Percentiles rank a stretch among this genome's conserved stretches.
These are phyloP conservation scores for Hydrophis major DNA, from an alignment of 2,797 vertebrate species.

Conservation along the genomic window DNA sequence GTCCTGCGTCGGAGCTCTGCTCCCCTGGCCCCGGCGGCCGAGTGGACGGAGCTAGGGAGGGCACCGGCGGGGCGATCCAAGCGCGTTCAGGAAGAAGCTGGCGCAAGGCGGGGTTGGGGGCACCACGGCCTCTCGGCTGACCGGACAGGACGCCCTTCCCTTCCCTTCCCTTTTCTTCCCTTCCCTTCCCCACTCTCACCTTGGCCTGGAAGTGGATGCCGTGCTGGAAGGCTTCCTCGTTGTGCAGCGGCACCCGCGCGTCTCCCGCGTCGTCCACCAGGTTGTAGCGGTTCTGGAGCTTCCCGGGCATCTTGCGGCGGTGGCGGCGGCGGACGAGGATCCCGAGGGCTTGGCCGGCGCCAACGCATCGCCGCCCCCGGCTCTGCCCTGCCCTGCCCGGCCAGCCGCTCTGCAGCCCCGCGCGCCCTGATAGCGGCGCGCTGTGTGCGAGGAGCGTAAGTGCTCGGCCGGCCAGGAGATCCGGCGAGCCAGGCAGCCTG, in stretches of 20 bases:
- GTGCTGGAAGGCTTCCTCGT: constrained; percentile 89
- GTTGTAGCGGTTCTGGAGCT: constrained; percentile 85
- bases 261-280: constrained; percentile 90
- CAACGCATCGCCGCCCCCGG: not conserved
- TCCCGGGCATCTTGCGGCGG: constrained; percentile 74
- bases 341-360: not conserved
- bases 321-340: not conserved
- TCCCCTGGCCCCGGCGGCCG: not conserved
- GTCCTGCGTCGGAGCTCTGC: not conserved
- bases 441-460: not conserved
- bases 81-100: no score
- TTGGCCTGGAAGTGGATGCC: constrained; percentile 91
- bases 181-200: constrained; percentile 67
- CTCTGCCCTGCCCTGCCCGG: not conserved
- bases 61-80: not conserved
- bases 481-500: not conserved
- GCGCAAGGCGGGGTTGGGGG: no score
- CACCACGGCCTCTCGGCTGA: not conserved
- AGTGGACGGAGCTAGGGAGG: not conserved
- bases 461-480: constrained; percentile 11
- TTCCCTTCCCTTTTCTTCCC: not conserved
- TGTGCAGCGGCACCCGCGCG: constrained; percentile 85
- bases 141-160: not conserved
- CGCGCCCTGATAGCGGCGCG: not conserved
- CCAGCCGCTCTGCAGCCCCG: not conserved